Conservation (phyloP, 2,888 invertebrate species). For the Aphidius colemani region DNA sequence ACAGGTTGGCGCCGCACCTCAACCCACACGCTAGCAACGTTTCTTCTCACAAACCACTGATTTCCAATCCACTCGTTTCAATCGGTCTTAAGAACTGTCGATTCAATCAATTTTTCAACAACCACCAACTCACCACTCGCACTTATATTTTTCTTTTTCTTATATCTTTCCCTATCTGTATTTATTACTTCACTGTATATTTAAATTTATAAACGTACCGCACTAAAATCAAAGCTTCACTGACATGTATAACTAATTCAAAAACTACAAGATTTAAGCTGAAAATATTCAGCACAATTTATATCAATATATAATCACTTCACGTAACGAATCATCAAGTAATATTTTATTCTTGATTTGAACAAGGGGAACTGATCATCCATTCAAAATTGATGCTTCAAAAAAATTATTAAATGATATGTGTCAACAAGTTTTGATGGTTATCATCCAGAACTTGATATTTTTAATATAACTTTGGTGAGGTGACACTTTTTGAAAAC, state of each 20-base stretch:
- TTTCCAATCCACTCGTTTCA: constrained; percentile 49
- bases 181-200: constrained; percentile 15
- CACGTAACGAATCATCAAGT: too few relatives aligned
- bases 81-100: constrained; percentile 29
- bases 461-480: constrained; percentile 7
- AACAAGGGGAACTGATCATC: too few relatives aligned
- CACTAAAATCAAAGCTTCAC: neutral
- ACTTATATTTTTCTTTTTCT: neutral
- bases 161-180: constrained; percentile 1
- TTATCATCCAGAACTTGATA: neutral
- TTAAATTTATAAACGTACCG: neutral
- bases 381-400: too few relatives aligned
- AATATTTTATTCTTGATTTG: too few relatives aligned
- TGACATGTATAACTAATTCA: too few relatives aligned
- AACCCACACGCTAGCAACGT: constrained; percentile 42
- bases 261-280: too few relatives aligned
- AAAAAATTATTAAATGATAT: too few relatives aligned
- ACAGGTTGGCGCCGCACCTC: constrained; percentile 60
- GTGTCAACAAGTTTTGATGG: neutral
- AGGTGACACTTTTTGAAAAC: constrained; percentile 21
- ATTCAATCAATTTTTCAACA: constrained; percentile 34
- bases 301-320: too few relatives aligned
- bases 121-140: too few relatives aligned
- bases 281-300: too few relatives aligned
- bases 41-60: constrained; percentile 35